phyloP scores from a whole-genome alignment of 2,797 vertebrate species.

The Acestrorhynchus altus region DNA sequence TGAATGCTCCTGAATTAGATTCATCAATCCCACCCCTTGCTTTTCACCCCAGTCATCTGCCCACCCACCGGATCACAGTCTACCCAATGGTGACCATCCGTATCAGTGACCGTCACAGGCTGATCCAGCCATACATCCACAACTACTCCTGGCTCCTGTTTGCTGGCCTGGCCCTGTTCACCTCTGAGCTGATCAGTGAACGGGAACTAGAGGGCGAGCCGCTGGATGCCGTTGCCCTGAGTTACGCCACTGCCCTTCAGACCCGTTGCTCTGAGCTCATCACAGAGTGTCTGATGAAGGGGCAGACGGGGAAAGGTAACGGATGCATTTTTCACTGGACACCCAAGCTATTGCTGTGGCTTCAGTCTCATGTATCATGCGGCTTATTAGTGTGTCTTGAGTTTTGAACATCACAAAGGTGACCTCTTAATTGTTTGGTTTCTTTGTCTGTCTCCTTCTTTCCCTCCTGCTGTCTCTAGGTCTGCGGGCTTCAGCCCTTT shows the following conservation, averaged over 20 bases:
- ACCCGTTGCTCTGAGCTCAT: constrained; percentile 89
- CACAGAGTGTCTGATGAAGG: constrained; percentile 91
- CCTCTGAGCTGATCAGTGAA: constrained; percentile 85
- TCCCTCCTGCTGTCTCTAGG: constrained; percentile 67
- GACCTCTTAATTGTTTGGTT: neutral
- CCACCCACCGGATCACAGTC: constrained; percentile 92
- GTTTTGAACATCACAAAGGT: neutral
- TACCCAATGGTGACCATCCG: constrained; percentile 95
- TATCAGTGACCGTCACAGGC: constrained; percentile 92
- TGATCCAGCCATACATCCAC: constrained; percentile 97
- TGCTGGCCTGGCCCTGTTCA: constrained; percentile 90
- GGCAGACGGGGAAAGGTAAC: constrained; percentile 90
- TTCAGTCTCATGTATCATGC: neutral
- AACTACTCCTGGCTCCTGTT: constrained; percentile 98
- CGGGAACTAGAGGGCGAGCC: constrained; percentile 79
- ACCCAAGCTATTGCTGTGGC: neutral
- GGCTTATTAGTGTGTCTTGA: neutral
- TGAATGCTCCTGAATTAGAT: neutral
- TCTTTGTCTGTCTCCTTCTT: neutral
- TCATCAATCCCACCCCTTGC: neutral
- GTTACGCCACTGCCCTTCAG: constrained; percentile 79
- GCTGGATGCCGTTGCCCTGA: constrained; percentile 66
- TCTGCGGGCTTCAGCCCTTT: constrained; percentile 86
- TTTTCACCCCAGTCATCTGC: constrained; percentile 85
- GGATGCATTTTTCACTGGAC: too few relatives aligned